These are phyloP conservation scores for Morone saxatilis DNA, from an alignment of 2,113 vertebrate species.

Conservation along the genomic window DNA sequence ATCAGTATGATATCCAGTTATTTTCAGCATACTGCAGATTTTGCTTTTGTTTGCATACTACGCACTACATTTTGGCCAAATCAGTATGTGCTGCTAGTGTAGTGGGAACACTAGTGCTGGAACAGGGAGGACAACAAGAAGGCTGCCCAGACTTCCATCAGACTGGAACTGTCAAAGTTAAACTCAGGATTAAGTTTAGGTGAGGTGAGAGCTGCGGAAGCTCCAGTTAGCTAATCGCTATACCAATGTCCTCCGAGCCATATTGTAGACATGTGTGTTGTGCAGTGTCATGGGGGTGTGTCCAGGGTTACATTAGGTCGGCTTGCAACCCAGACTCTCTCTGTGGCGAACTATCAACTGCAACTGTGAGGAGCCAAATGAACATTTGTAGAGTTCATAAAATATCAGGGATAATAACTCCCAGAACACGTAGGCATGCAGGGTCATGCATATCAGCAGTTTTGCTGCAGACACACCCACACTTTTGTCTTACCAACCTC, in stretches of 20 bases:
- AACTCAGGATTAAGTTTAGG: neutral
- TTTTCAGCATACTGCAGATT: too few species aligned
- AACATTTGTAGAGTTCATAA: neutral
- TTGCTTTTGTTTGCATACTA: too few species aligned
- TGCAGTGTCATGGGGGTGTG: conserved; percentile 9
- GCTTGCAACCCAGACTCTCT: neutral
- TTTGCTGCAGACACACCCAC: neutral
- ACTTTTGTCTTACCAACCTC: neutral
- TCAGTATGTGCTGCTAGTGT: too few species aligned
- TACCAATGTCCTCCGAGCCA: neutral
- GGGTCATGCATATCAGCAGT: neutral
- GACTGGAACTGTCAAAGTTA: neutral
- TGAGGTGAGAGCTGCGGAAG: neutral
- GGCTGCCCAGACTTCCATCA: too few species aligned
- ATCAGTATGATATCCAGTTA: too few species aligned
- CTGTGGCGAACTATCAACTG: neutral
- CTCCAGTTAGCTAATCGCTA: neutral
- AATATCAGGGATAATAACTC: neutral
- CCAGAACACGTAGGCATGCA: neutral
- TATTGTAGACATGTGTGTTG: neutral
- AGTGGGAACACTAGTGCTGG: too few species aligned
- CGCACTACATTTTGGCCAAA: too few species aligned
- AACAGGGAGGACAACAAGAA: too few species aligned
- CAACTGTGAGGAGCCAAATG: neutral
- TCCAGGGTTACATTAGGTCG: neutral